Base-by-base conservation (phyloP, 2,888 invertebrate genomes). In the Unio delphinus region DNA sequence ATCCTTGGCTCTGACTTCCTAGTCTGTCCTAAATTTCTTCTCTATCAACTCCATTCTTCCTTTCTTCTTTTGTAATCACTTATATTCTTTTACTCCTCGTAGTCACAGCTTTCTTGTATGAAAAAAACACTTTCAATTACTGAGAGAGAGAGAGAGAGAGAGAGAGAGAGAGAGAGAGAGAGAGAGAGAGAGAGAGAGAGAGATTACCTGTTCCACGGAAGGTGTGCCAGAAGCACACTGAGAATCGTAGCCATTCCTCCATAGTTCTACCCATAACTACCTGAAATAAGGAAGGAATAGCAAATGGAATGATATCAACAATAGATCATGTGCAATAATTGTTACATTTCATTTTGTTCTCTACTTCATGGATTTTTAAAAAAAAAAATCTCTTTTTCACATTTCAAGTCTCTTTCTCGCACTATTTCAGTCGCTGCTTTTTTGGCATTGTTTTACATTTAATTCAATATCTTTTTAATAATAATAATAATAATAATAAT, bases 241-340 rank as follows among this genome's bases (percentile, higher is more conserved):
- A 92, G 79, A 91, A 92, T 62, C 93, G 91, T 23, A 93, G 90
- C 93, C 93, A 94, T 20, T 94, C 93, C 76, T 93, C 93, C 93
- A 94, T 93, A 0, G 92, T 86, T 15, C 91, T 90, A 0, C 93
- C 92, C 80, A 92, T 91, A 0, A 93, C 87, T 20, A 86, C 81
- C 88, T 88, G 75, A 11, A 70, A 64, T 18, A 64, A n/a, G 67
- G 26, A 65, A 60, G 57, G 28, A 3, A 3, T 34, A 34, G 34
- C 34, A 8, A 34, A 34, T 34, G 34, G 7, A 3, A 15, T 58
- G 28, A n/a, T 15, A 65, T 30, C 23, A 34, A 34, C 62, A 28
- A 17, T n/a, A 64, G 34, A 4, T 11, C 11, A 20, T 23, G 28
- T 23, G 17, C 23, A 67, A 63, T 18, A 26, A 67, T n/a, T 20